phyloP scores from a whole-genome alignment of 2,888 invertebrate genomes.

The Paralinhomoeus sp. region DNA sequence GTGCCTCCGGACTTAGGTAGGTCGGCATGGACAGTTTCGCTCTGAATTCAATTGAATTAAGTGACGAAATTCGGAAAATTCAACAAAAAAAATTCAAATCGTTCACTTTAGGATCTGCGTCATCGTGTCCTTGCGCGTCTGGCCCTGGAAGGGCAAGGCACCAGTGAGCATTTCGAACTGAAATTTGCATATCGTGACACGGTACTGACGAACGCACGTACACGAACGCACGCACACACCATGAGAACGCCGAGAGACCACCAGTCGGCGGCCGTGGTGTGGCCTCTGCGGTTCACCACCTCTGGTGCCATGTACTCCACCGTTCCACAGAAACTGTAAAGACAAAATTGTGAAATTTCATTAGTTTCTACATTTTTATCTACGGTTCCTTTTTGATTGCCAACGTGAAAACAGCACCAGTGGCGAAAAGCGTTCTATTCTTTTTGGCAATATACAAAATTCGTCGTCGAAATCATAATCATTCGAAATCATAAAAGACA shows the following conservation, averaged over 20 bases:
- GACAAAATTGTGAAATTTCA: not conserved
- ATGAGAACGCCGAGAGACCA: slow-evolving; percentile 96
- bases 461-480: too few species aligned
- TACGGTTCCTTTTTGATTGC: not conserved
- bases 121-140: slow-evolving; percentile 89
- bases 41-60: slow-evolving; percentile 26
- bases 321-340: slow-evolving; percentile 58
- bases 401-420: too few species aligned
- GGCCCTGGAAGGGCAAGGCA: slow-evolving; percentile 83
- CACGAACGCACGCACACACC: too few species aligned
- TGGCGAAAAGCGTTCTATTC: too few species aligned
- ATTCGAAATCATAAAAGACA: too few species aligned
- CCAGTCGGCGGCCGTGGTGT: slow-evolving; percentile 96
- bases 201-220: too few species aligned
- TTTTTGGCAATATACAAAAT: too few species aligned
- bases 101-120: slow-evolving; percentile 68
- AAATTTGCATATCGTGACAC: slow-evolving; percentile 11
- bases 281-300: slow-evolving; percentile 87
- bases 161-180: slow-evolving; percentile 97
- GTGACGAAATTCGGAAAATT: slow-evolving; percentile 3
- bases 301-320: slow-evolving; percentile 92
- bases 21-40: slow-evolving; percentile 96
- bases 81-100: not conserved
- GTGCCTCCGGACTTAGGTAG: slow-evolving; percentile 82
- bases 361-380: not conserved